Base-by-base conservation (phyloP, 2,888 invertebrate genomes). In the Thysanoteuthis rhombus region DNA sequence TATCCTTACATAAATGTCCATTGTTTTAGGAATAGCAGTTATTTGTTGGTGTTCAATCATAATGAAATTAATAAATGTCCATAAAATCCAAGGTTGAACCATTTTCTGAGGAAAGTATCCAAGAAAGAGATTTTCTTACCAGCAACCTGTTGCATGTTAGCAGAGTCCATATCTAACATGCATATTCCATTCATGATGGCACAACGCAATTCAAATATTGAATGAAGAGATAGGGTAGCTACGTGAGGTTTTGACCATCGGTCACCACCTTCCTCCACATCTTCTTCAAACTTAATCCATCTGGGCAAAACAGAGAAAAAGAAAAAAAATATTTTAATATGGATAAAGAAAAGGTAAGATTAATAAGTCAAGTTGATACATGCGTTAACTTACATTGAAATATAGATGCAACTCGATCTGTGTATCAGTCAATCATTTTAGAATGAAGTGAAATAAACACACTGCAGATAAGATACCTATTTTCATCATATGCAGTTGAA, bases 191-290 rank as follows among this genome's bases (percentile, higher is more conserved):
- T 99, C 95, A 99, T 97, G 94, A 99, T 97, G 93, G 99, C 98
- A 97, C 98, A 99, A 95, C 99, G 98, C 94, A 99, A 97, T 97
- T 99, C 99, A 97, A 99, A 99, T 92, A 99, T 97, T 0, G 99
- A 99, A 97, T 99, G 99, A 93, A 99, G 97, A 5, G 99, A 99
- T 93, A 99, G 97, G 0, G 99, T 99, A 89, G 99, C 99, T 75
- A 99, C 99, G 97, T 98, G 97, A 32, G 98, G 98, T 97, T 99
- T 99, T 28, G 99, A 99, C 99, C 99, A 99, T 94, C 99, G 98
- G 97, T 99, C 99, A 94, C 99, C 99, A 42, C 99, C 99, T 97
- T 99, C 99, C 97, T 99, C 99, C 4, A 99, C 99, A 97, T 99
- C 99, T 95, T 97, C 97, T 95, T 97, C 97, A 96, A 97, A 97